phyloP scores from a whole-genome alignment of 2,797 vertebrate species.

The Brotula barbata region DNA sequence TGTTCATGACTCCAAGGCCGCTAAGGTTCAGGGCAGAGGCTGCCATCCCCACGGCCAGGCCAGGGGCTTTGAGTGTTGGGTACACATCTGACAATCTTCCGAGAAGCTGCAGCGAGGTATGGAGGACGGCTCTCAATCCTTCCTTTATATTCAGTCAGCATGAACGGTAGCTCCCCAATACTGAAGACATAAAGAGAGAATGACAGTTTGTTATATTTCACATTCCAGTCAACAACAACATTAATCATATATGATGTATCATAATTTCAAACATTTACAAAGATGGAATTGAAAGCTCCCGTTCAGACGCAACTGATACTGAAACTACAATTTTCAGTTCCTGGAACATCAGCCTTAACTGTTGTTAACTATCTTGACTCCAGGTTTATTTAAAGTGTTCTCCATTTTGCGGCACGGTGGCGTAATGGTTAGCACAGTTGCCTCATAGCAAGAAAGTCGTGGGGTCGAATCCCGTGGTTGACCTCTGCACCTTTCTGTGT shows the following conservation, averaged over 20 bases:
- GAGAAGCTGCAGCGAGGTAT: slow-evolving; percentile 50
- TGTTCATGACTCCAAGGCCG: slow-evolving; percentile 72
- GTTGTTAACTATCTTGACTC: too few species aligned
- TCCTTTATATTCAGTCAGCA: slow-evolving; percentile 35
- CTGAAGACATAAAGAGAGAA: slow-evolving; percentile 11
- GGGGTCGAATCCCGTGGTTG: too few species aligned
- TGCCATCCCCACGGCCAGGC: slow-evolving; percentile 75
- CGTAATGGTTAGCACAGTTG: too few species aligned
- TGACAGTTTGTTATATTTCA: too few species aligned
- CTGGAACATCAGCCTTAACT: slow-evolving; percentile 27
- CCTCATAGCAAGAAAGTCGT: too few species aligned
- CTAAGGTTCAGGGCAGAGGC: slow-evolving; percentile 73
- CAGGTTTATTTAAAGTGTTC: too few species aligned
- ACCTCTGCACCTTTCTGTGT: too few species aligned
- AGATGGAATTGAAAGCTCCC: slow-evolving; percentile 3
- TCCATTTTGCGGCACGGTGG: too few species aligned
- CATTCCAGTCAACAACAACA: too few species aligned
- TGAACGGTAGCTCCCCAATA: not conserved
- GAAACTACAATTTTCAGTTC: slow-evolving; percentile 27
- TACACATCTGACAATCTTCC: slow-evolving; percentile 70
- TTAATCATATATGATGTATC: not conserved
- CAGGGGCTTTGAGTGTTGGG: slow-evolving; percentile 65
- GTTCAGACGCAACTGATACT: slow-evolving; percentile 8
- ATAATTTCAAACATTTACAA: not conserved
- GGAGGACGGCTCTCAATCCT: slow-evolving; percentile 35